Conservation (phyloP, 2,888 invertebrate genomes). For the Nomada ruficornis region DNA sequence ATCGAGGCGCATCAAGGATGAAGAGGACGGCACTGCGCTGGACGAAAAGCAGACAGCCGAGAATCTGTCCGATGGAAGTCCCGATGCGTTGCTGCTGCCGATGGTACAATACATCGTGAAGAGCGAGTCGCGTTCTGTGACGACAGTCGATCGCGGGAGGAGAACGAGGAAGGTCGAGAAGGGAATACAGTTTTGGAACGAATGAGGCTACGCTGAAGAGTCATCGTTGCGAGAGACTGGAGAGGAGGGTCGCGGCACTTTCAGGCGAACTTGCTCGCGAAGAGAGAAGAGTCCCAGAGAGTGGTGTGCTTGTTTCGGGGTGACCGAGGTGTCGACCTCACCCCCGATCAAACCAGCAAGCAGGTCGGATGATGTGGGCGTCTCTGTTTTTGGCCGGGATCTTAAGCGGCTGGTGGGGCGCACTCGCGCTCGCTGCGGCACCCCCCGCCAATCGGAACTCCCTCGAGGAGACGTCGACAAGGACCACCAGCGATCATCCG, state of each 20-base stretch:
- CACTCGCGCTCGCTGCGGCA: conserved; percentile 78
- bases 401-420: conserved; percentile 83
- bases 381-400: conserved; percentile 82
- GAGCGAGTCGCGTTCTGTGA: conserved; percentile 6
- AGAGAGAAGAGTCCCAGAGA: conserved; percentile 31
- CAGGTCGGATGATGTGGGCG: conserved; percentile 83
- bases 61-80: conserved; percentile 72
- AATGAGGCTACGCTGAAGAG: conserved; percentile 32
- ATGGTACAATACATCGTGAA: conserved; percentile 79
- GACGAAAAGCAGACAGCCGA: conserved; percentile 75
- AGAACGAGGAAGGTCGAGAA: conserved; percentile 5
- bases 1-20: conserved; percentile 68
- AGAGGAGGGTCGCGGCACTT: neutral
- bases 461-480: conserved; percentile 62
- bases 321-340: conserved; percentile 75
- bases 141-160: conserved; percentile 15
- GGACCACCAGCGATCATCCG: conserved; percentile 59
- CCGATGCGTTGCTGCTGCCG: conserved; percentile 72
- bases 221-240: neutral
- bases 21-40: conserved; percentile 72
- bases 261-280: conserved; percentile 15
- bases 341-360: conserved; percentile 72
- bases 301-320: conserved; percentile 68
- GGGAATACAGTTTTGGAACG: conserved; percentile 13
- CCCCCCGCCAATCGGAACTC: conserved; percentile 77